These are phyloP conservation scores for Xylocopa sonorina DNA, from an alignment of 1,140 invertebrate genomes.

Conservation along the genomic window DNA sequence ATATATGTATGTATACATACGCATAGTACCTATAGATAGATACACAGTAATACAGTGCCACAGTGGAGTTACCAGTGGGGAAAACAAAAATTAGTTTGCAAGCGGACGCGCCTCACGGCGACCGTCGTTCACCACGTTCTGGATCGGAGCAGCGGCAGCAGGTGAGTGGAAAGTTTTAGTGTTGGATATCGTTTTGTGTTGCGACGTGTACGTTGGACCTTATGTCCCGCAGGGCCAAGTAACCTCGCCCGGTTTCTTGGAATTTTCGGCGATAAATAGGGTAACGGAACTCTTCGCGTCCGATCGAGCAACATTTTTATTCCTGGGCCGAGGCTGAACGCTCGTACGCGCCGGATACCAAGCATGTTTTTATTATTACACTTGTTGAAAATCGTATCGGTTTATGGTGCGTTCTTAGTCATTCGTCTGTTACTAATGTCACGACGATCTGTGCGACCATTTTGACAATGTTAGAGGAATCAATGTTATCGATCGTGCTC, in stretches of 20 bases:
- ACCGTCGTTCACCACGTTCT: slow-evolving; percentile 43
- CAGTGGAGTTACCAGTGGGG: slow-evolving; percentile 66
- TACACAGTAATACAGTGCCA: slow-evolving; percentile 58
- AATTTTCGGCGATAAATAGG: slow-evolving; percentile 9
- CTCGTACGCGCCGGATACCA: background rate
- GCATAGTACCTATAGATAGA: no score
- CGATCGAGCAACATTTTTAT: background rate
- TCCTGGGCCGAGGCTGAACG: background rate
- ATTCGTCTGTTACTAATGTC: no score
- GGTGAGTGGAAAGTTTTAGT: slow-evolving; percentile 52
- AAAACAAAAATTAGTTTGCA: slow-evolving; percentile 61
- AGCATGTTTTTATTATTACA: background rate
- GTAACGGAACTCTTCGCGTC: background rate
- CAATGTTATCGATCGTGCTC: background rate
- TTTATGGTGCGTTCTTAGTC: no score
- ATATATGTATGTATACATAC: no score
- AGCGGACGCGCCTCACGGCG: slow-evolving; percentile 57
- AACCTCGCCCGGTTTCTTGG: background rate
- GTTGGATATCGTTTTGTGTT: slow-evolving; percentile 31
- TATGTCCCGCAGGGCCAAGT: slow-evolving; percentile 4
- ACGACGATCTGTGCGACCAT: no score
- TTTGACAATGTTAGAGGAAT: no score
- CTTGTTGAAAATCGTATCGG: background rate
- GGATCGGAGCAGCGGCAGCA: slow-evolving; percentile 42
- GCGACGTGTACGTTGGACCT: slow-evolving; percentile 11